Conservation (phyloP, 2,888 invertebrate genomes). For the Hedya salicella region DNA sequence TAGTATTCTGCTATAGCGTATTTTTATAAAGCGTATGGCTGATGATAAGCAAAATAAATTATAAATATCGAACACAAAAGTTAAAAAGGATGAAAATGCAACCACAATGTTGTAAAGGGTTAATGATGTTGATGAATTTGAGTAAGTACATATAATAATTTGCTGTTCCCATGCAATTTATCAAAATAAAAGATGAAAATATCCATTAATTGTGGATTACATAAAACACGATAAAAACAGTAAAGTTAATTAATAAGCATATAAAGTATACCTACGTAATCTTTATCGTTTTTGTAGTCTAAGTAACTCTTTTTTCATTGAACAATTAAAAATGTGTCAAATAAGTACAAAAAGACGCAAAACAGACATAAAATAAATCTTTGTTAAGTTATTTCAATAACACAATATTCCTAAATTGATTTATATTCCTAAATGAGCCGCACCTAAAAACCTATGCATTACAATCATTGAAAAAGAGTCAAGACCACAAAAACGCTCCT, state of each 20-base stretch:
- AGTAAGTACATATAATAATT: background rate
- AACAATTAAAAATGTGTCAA: too few relatives aligned
- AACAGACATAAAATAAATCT: too few relatives aligned
- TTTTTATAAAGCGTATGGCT: conserved; percentile 5
- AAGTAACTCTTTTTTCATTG: too few relatives aligned
- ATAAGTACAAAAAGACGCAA: too few relatives aligned
- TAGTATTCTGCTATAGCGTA: conserved; percentile 4
- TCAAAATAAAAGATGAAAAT: background rate
- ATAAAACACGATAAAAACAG: background rate
- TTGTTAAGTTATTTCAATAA: too few relatives aligned
- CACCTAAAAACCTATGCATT: background rate
- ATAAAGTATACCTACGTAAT: background rate
- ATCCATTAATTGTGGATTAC: background rate
- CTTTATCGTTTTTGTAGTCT: too few relatives aligned
- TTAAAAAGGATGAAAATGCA: conserved; percentile 24
- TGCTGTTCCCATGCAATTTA: conserved; percentile 10
- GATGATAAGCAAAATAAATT: conserved; percentile 1
- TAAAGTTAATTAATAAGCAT: background rate
- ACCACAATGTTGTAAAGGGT: conserved; percentile 14
- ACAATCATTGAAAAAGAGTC: background rate
- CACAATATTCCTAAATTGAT: too few relatives aligned
- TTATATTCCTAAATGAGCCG: background rate
- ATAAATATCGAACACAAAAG: conserved; percentile 10
- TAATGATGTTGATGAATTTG: conserved; percentile 16
- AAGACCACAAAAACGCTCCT: background rate